Base-by-base conservation (phyloP, 2,797 vertebrate species). In the Onychomys leucogaster region DNA sequence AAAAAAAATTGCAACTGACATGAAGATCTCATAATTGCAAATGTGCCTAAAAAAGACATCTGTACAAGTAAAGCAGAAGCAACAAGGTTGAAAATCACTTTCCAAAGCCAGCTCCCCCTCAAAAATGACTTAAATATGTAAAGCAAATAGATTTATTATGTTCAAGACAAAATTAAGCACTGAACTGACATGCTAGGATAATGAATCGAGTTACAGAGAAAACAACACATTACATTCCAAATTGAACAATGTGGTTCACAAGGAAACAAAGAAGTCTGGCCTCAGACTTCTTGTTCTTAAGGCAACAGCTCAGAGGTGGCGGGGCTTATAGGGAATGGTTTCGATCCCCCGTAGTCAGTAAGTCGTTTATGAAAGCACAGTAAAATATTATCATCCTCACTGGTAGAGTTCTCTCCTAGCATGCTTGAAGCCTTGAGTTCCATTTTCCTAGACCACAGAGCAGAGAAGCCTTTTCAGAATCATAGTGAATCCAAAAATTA, bases 61-160 rank as follows among this genome's bases (percentile, higher is more conserved):
- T 49, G 34, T 92, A 93, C 46, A 94, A 87, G 55, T 63, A 43
- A 95, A 94, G 91, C 41, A 92, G 37, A 92, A 86, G 37, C 65
- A 97, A 93, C 83, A 78, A 90, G 61, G 89, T 11, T 69, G 46
- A 94, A 94, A 95, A 95, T 87, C 83, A 92, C 12, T 75, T 97
- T 65, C 13, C 49, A 95, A 89, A 90, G 23, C n/a, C 59, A 41
- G 80, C 52, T 67, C 49, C 34, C 81, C 7, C 11, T 29, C 49
- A 67, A 63, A 71, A 92, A 61, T 27, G 34, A 85, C 21, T 77
- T 78, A 27, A 73, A n/a, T 57, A 93, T 86, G 61, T 27, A 96
- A n/a, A 83, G 9, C n/a, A 89, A 96, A 86, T 37, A 19, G n/a
- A 32, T 14, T 96, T 85, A 93, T 57, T 88, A 57, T 57, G 3